Evolutionary conservation across 2,888 invertebrate species (phyloP).

Genomic region (Ormyrus labotus): DNA sequence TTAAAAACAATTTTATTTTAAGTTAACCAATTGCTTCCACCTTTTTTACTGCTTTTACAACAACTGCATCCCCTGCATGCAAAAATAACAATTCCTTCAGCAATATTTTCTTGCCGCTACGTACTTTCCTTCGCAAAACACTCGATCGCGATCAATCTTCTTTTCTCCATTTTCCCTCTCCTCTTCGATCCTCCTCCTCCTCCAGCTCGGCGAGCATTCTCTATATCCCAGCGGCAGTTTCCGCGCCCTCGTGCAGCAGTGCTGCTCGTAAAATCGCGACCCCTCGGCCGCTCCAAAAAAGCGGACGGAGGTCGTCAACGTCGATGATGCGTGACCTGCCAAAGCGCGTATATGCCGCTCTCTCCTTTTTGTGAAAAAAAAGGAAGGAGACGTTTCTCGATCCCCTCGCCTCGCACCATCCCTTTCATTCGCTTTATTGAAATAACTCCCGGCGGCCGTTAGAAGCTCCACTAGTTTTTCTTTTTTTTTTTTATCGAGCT

Average conservation of each 20-base stretch:
- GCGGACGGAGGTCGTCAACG: constrained; percentile 74
- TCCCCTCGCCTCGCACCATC: constrained; percentile 4
- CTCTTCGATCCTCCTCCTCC: background rate
- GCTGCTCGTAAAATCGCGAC: background rate
- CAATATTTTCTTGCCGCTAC: background rate
- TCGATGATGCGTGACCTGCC: constrained; percentile 71
- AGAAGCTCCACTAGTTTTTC: constrained; percentile 1
- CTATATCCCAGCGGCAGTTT: background rate
- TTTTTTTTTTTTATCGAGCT: constrained; percentile 4
- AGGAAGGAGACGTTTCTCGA: background rate
- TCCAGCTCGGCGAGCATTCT: background rate
- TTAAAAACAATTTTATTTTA: too few relatives aligned
- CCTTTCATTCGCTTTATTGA: constrained; percentile 65
- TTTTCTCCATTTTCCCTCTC: background rate
- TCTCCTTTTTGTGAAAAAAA: too few relatives aligned
- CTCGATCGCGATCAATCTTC: constrained; percentile 4
- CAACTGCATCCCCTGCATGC: background rate
- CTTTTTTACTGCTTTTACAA: too few relatives aligned
- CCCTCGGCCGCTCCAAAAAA: constrained; percentile 56
- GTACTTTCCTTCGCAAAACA: background rate
- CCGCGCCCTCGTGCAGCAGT: constrained; percentile 9
- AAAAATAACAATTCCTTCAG: background rate
- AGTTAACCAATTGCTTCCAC: background rate
- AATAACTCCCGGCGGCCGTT: constrained; percentile 60
- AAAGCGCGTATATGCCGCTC: too few relatives aligned